Conservation (phyloP, 2,888 invertebrate species). For the Lamellibrachia satsuma region DNA sequence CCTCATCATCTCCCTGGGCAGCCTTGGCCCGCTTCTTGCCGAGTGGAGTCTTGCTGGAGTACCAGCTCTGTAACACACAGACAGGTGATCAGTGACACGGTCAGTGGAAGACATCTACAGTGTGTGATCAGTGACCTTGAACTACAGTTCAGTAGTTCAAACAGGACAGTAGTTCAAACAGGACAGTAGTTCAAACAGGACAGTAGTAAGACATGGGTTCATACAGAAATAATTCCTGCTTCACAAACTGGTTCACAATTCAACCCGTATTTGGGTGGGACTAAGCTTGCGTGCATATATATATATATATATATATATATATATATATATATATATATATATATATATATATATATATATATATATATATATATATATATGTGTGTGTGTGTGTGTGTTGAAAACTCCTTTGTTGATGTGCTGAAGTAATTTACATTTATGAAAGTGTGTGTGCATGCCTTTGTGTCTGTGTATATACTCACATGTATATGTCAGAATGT, state of each 20-base stretch:
- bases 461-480: not conserved
- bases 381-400: too few species aligned
- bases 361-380: not conserved
- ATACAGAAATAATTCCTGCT: too few species aligned
- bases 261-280: too few species aligned
- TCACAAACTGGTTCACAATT: too few species aligned
- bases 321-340: slow-evolving; percentile 20
- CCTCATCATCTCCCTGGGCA: slow-evolving; percentile 60
- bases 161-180: not conserved
- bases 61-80: slow-evolving; percentile 56
- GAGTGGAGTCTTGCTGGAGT: slow-evolving; percentile 79
- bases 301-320: slow-evolving; percentile 14
- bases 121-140: not conserved
- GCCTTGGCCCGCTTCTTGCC: slow-evolving; percentile 79
- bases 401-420: not conserved
- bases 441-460: not conserved
- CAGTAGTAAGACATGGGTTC: not conserved
- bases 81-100: not conserved
- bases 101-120: not conserved
- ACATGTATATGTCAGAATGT: too few species aligned
- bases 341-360: not conserved
- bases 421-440: not conserved
- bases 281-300: not conserved
- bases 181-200: not conserved
- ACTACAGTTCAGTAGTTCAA: not conserved